Percentiles rank a stretch among this genome's conserved stretches.
Evolutionary conservation across 2,797 vertebrate genomes (phyloP).

Genomic region (Acanthis flammea): DNA sequence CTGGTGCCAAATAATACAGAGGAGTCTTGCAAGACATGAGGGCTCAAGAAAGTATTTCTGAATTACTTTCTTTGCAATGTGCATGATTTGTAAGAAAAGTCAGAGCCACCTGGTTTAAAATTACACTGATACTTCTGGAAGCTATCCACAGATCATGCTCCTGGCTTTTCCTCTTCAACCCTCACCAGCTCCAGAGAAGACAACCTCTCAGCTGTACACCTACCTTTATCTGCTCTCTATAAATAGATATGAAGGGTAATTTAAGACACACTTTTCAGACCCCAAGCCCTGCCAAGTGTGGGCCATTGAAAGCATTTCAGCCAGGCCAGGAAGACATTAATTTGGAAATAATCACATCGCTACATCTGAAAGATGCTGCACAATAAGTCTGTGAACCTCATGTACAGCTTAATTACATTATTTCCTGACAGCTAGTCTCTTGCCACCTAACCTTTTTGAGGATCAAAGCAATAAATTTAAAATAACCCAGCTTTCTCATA

Average conservation of each 20-base stretch:
- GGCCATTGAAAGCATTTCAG: background rate
- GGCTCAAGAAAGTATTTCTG: background rate
- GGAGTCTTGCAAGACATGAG: background rate
- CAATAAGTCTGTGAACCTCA: background rate
- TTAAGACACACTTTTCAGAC: background rate
- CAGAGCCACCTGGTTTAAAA: background rate
- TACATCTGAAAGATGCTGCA: background rate
- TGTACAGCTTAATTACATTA: background rate
- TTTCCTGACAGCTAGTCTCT: constrained; percentile 8
- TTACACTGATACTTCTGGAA: background rate
- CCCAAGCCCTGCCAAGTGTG: background rate
- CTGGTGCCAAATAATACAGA: background rate
- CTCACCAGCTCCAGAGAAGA: background rate
- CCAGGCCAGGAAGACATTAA: background rate
- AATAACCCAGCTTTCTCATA: background rate
- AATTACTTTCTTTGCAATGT: background rate
- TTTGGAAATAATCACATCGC: background rate
- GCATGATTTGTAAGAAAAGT: background rate
- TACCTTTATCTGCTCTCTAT: background rate
- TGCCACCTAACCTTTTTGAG: background rate
- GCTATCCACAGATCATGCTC: background rate
- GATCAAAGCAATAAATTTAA: background rate
- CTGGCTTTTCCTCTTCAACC: background rate
- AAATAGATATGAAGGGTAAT: background rate
- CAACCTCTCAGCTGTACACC: background rate